Conservation (phyloP, 1,140 invertebrate genomes). For the Condylostylus longicornis region DNA sequence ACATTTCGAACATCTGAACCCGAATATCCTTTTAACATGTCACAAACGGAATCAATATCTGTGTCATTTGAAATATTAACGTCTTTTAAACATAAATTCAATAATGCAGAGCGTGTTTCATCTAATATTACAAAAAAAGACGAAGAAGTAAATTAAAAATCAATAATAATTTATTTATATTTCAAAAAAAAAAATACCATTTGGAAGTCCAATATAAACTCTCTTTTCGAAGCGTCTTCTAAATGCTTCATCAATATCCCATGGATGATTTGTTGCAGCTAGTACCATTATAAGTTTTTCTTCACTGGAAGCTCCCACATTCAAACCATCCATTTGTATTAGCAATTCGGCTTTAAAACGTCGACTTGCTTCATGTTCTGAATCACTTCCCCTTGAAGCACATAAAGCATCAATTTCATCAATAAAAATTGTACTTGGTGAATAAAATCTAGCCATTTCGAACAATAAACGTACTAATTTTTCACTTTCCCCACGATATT, state of each 20-base stretch:
- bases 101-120: conserved; percentile 68
- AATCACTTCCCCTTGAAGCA: conserved; percentile 84
- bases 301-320: conserved; percentile 39
- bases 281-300: conserved; percentile 88
- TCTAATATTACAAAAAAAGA: conserved; percentile 25
- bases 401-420: conserved; percentile 99
- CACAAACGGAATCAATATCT: conserved; percentile 63
- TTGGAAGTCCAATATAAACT: conserved; percentile 96
- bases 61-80: conserved; percentile 67
- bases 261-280: conserved; percentile 98
- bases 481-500: conserved; percentile 97
- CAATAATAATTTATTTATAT: too few relatives aligned
- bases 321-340: conserved; percentile 94
- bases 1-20: conserved; percentile 97
- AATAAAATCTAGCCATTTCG: conserved; percentile 98
- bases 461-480: conserved; percentile 94
- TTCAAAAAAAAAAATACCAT: too few relatives aligned
- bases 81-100: conserved; percentile 86
- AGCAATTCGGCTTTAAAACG: conserved; percentile 97
- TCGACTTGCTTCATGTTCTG: conserved; percentile 96
- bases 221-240: conserved; percentile 91
- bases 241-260: conserved; percentile 98
- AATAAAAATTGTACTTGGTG: conserved; percentile 98
- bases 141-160: not conserved
- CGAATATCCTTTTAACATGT: conserved; percentile 82